Base-by-base conservation (phyloP, 1,140 invertebrate species). In the Spodoptera litura region DNA sequence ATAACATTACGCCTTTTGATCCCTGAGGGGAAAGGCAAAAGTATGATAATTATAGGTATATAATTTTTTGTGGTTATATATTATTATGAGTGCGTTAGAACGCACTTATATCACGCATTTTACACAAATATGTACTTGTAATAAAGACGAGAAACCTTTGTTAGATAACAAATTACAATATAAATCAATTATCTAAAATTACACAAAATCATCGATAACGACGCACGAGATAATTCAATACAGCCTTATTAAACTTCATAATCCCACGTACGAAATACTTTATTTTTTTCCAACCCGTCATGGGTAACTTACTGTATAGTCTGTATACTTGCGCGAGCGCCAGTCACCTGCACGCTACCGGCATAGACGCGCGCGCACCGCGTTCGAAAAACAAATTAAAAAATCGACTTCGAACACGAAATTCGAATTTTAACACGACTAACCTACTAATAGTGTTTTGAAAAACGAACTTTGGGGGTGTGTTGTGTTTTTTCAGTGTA, bases 321-420 rank as follows among this genome's bases (percentile, higher is more conserved):
- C 31, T 31, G 78, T 81, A 70, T 68, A 78, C 61, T 25, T 81
- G 82, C 82, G 84, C 77, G n/a, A 4, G 83, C 85, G 83, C 86
- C 91, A 94, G 92, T 94, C 92, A 92, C 91, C 92, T 94, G 92
- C 86, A 82, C 88, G 87, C 86, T 75, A 76, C 86, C 91, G 91
- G 83, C 79, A 78, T 71, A 77, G 64, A 78, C 89, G 91, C 91
- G 83, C 92, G 92, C 92, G 89, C 88, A 79, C 70, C 78, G 75
- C 82, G 53, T 59, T 55, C 62, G 75, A 53, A 81, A 71, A 72
- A 86, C 73, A 78, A 71, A 78, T 74, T 85, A 51, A 51, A 80
- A 90, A 79, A 81, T 80, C 85, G 83, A 90, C 89, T 82, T 62
- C 83, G 83, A 86, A 83, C 71, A 59, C 72, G 68, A 83, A 44